Evolutionary conservation across 2,888 invertebrate genomes (phyloP).

Genomic region (Megastigmus dorsalis): DNA sequence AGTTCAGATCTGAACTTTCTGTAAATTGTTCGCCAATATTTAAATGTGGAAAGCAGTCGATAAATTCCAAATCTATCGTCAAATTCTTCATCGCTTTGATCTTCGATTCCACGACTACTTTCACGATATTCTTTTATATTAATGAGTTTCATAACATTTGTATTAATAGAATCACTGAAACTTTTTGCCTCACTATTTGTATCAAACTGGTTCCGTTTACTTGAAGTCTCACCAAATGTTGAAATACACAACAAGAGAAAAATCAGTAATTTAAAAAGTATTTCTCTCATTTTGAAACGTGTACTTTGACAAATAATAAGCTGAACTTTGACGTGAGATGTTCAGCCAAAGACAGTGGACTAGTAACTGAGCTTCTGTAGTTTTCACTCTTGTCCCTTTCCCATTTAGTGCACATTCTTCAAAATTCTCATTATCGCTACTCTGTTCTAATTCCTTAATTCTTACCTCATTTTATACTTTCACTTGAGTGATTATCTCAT

Average conservation of each 20-base stretch:
- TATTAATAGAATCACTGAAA: background rate
- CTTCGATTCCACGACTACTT: background rate
- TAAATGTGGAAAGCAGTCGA: background rate
- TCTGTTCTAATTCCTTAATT: background rate
- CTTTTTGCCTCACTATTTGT: too few relatives aligned
- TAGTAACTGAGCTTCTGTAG: background rate
- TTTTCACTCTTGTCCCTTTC: background rate
- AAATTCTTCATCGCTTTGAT: background rate
- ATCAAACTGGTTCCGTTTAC: background rate
- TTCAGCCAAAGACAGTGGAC: background rate
- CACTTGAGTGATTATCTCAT: background rate
- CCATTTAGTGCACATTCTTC: background rate
- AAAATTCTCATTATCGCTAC: background rate
- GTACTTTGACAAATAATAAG: too few relatives aligned
- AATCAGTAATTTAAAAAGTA: background rate
- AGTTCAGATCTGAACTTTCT: conserved; percentile 15
- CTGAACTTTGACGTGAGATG: background rate
- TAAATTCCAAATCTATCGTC: background rate
- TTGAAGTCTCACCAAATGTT: background rate
- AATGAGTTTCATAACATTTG: background rate
- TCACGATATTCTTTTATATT: background rate
- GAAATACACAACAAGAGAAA: background rate
- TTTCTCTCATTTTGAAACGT: conserved; percentile 3
- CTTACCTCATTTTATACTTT: background rate
- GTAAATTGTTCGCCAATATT: conserved; percentile 3